These are phyloP conservation scores for Taxidea taxus DNA, from an alignment of 2,113 vertebrate species.

Conservation along the genomic window DNA sequence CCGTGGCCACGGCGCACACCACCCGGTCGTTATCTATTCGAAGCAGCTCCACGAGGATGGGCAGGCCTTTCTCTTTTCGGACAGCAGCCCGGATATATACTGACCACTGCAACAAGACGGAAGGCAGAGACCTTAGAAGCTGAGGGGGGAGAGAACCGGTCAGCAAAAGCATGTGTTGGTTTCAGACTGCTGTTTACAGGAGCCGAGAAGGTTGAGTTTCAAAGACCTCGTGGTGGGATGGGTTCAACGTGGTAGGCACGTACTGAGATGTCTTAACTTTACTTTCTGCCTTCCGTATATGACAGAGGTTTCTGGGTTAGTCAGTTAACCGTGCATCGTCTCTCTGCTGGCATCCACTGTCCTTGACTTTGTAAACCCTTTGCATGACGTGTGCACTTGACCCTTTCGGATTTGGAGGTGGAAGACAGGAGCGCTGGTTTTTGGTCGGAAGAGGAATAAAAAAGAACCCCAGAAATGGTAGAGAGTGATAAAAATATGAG, in stretches of 20 bases:
- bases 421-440: neutral
- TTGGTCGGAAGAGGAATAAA: neutral
- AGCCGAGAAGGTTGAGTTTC: neutral
- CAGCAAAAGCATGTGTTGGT: neutral
- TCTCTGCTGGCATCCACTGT: neutral
- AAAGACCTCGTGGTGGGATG: constrained; percentile 13
- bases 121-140: neutral
- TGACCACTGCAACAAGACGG: constrained; percentile 90
- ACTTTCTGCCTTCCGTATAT: neutral
- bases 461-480: neutral
- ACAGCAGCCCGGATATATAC: constrained; percentile 98
- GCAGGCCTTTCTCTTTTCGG: constrained; percentile 98
- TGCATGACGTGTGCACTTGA: rapidly evolving
- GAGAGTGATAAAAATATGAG: neutral
- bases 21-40: constrained; percentile 99
- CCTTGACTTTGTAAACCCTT: neutral
- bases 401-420: neutral
- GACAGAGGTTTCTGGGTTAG: neutral
- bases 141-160: rapidly evolving
- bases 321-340: neutral
- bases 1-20: constrained; percentile 98
- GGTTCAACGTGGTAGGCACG: neutral
- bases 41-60: constrained; percentile 96
- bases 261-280: neutral
- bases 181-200: neutral